Base-by-base conservation (phyloP, 2,888 invertebrate genomes). In the Drosophila sordidula region DNA sequence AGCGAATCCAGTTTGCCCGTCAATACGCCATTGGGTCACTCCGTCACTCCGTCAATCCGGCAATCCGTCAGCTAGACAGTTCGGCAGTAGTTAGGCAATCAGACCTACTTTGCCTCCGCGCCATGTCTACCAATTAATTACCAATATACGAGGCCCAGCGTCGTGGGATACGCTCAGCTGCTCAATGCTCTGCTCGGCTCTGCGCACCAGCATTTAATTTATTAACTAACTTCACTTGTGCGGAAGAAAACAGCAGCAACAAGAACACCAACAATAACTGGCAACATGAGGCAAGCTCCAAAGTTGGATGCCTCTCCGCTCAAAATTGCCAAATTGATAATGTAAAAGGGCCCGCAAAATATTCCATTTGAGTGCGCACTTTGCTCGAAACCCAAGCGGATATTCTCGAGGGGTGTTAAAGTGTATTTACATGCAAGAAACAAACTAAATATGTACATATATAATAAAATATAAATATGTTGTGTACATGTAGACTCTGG, bases 171-270 rank as follows among this genome's bases (percentile, higher is more conserved):
- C 39, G 39, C 39, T 9, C 39, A 39, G 39, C 39, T 8, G 0
- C 16, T 16, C 39, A 25, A 3, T 14, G 1, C 46, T 12, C 29
- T 12, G 26, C 54, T 14, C 42, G 2, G 1, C 46, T 12, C 29
- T 12, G 26, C 54, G 12, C 42, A 1, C 11, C 16, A 12, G 65
- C 63, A 72, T 68, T 72, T 65, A 70, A 69, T 82, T 79, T 77
- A 74, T 85, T 71, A 78, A 85, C 80, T 47, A 69, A 75, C 70
- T 78, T 75, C 57, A 68, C 39, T 39, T 49, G 18, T 57, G 42
- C 54, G 57, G 49, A 14, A 59, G 14, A 32, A 41, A 66, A 32
- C 16, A 50, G 51, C 58, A 59, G 26, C 46, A 72, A 41, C 42
- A 46, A 52, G 54, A 54, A 49, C 58, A 59, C 26, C 46, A 72